Base-by-base conservation (phyloP, 2,797 vertebrate species). In the Falco cherrug region DNA sequence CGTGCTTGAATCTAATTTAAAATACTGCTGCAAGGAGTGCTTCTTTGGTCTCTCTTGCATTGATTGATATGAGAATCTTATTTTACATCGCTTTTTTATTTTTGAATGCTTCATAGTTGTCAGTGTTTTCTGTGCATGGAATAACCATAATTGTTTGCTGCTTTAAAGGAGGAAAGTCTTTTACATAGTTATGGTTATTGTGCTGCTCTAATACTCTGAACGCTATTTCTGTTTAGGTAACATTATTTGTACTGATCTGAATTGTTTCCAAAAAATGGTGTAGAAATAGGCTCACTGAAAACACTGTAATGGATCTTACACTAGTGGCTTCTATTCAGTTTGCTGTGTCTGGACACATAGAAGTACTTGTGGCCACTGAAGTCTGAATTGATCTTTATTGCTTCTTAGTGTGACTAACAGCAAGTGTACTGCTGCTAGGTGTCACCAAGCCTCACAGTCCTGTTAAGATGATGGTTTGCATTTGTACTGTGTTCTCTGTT, bases 391-490 rank as follows among this genome's bases (percentile, higher is more conserved):
- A 11, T 61, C 3, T 20, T 61, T 54, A 50, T 45, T 76, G 19
- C 33, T 77, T 95, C 53, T 60, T 26, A 9, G 4, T 68, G 19
- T 70, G 54, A 33, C 71, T 56, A 68, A 45, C 56, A 65, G 39
- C 13, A n/a, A 60, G 21, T 39, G 14, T 48, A 7, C 70, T 75
- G 15, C 61, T 95, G n/a, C 37, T 29, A 13, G 41, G 18, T 41
- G 18, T 82, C 69, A 48, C 24, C 8, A 47, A 43, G 74, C 39
- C 74, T 77, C 35, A 25, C 0, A 1, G 5, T 69, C n/a, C 73
- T 71, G 3, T 65, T 41, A 13, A 0, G 2, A 75, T 57, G 70
- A 8, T 26, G 11, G 4, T 50, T 65, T 53, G 41, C 1, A 0
- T 60, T 82, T 59, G 18, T 71, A 12, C 20, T 63, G 10, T 16